Percentiles rank a stretch among this genome's conserved stretches.
phyloP scores from a whole-genome alignment of 2,888 invertebrate genomes.

The Morinoia aosen region DNA sequence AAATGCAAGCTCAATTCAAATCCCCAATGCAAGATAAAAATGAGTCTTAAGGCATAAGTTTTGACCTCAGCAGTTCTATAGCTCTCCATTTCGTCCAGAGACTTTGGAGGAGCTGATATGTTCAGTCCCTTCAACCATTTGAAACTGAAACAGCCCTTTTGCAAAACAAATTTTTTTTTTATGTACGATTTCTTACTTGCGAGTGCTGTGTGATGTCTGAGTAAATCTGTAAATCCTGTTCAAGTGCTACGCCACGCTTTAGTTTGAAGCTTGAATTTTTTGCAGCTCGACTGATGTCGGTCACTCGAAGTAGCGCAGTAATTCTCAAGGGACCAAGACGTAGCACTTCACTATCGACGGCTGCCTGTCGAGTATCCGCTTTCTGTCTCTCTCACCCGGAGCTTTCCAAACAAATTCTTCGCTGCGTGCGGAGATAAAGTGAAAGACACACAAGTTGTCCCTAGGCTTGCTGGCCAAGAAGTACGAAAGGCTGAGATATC shows the following conservation, averaged over 20 bases:
- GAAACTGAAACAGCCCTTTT: background rate
- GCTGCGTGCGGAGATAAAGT: background rate
- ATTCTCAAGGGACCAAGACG: background rate
- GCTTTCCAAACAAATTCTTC: slow-evolving; percentile 30
- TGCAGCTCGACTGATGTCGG: background rate
- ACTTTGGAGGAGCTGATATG: background rate
- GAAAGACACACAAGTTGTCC: background rate
- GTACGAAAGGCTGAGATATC: background rate
- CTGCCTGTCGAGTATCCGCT: slow-evolving; percentile 34
- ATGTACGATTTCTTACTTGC: background rate
- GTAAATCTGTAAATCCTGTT: background rate
- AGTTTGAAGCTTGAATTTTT: background rate
- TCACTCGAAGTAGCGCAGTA: background rate
- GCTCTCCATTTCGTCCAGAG: background rate
- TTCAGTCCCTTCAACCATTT: background rate
- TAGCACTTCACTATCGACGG: slow-evolving; percentile 24
- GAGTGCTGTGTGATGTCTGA: background rate
- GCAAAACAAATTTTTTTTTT: background rate
- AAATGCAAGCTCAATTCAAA: no score
- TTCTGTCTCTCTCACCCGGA: slow-evolving; percentile 22
- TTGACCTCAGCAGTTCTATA: background rate
- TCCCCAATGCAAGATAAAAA: no score
- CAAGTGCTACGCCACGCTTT: background rate
- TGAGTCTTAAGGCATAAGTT: no score
- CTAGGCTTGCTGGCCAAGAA: background rate